A percentile compares a stretch with the other conserved stretches of the same genome.
phyloP scores from a whole-genome alignment of 1,140 invertebrate species.

The Streblospio benedicti region DNA sequence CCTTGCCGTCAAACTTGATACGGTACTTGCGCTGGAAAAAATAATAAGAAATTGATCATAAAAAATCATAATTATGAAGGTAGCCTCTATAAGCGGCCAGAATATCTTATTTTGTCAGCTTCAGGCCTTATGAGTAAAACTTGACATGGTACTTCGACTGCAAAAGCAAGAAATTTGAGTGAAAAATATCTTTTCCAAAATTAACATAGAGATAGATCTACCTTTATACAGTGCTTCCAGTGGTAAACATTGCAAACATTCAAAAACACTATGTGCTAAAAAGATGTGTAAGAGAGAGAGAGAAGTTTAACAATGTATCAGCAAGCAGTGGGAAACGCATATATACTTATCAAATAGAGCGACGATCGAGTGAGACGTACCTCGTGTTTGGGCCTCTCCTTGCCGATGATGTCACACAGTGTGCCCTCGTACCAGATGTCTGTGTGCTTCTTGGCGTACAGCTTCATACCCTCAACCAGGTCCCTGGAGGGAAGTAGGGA shows the following conservation, averaged over 20 bases:
- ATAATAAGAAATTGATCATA: constrained; percentile 11
- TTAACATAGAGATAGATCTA: too few relatives aligned
- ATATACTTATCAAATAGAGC: not conserved
- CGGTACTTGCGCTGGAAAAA: constrained; percentile 33
- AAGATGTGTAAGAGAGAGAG: too few relatives aligned
- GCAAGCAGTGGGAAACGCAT: too few relatives aligned
- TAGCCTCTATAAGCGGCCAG: not conserved
- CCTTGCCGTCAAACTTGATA: constrained; percentile 43
- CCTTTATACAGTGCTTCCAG: not conserved
- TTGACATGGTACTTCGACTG: too few relatives aligned
- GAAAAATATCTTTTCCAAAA: too few relatives aligned
- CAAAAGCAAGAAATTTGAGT: too few relatives aligned
- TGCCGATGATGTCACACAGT: constrained; percentile 41
- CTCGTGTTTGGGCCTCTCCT: constrained; percentile 41
- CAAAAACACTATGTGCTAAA: not conserved
- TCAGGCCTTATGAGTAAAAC: not conserved
- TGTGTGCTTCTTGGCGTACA: constrained; percentile 37
- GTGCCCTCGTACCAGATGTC: constrained; percentile 49
- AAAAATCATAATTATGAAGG: not conserved
- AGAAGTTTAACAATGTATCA: too few relatives aligned
- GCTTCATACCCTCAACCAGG: constrained; percentile 50
- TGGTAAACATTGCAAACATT: not conserved
- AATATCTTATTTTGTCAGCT: not conserved
- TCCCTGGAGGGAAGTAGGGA: too few relatives aligned
- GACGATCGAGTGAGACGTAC: constrained; percentile 24